Conservation (phyloP, 2,888 invertebrate genomes). For the Ornithoptera priamus region DNA sequence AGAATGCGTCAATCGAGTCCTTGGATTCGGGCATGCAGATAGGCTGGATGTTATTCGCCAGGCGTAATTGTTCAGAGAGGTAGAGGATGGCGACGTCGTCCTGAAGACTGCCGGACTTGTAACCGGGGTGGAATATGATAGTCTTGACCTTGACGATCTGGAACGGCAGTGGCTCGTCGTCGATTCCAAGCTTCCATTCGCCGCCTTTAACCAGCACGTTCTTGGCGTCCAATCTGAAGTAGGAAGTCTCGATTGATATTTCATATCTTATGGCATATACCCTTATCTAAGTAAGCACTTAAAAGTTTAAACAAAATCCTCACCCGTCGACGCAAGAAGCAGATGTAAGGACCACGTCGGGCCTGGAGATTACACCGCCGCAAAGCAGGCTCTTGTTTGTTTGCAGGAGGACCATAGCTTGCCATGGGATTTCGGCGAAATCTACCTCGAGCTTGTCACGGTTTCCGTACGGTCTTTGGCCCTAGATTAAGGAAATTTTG, state of each 20-base stretch:
- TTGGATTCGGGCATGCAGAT: conserved; percentile 82
- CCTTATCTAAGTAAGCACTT: not conserved
- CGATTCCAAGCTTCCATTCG: conserved; percentile 91
- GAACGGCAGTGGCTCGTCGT: conserved; percentile 89
- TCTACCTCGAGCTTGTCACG: conserved; percentile 80
- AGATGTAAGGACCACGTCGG: conserved; percentile 86
- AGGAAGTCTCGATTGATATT: not conserved
- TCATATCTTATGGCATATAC: not conserved
- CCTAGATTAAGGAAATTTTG: conserved; percentile 38
- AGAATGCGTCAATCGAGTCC: conserved; percentile 78
- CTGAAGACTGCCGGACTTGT: conserved; percentile 79
- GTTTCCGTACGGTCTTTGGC: conserved; percentile 77
- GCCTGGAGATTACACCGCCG: conserved; percentile 88
- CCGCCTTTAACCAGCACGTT: conserved; percentile 89
- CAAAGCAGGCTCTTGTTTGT: conserved; percentile 87
- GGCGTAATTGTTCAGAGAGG: conserved; percentile 81
- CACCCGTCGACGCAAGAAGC: conserved; percentile 91
- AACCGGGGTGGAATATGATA: conserved; percentile 85
- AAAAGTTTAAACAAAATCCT: conserved; percentile 36
- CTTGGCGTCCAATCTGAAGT: conserved; percentile 79
- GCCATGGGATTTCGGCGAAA: conserved; percentile 93
- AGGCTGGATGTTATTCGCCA: conserved; percentile 86
- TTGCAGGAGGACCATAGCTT: conserved; percentile 88
- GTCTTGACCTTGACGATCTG: conserved; percentile 86
- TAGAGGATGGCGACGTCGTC: conserved; percentile 87